Conservation (phyloP, 92 coral and sea anemone species). For the Parazoanthus swiftii region DNA sequence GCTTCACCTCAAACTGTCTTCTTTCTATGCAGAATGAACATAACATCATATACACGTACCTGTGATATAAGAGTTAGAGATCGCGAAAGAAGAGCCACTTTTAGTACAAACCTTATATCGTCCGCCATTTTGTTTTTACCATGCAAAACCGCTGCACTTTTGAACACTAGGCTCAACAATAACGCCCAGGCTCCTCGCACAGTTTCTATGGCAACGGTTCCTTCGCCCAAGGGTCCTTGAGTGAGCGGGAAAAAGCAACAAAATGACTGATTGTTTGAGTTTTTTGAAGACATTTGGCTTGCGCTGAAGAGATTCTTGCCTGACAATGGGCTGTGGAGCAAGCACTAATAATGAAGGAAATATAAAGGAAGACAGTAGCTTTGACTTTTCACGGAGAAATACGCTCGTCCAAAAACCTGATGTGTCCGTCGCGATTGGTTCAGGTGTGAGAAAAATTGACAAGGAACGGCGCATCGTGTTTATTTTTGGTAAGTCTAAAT, state of each 20-base stretch:
- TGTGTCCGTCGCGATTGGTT: conserved; percentile 73
- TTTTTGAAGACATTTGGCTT: background rate
- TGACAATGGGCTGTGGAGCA: conserved; percentile 78
- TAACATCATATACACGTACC: background rate
- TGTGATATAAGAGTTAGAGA: conserved; percentile 25
- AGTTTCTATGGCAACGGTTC: conserved; percentile 42
- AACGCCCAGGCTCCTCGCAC: background rate
- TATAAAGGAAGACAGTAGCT: conserved; percentile 45
- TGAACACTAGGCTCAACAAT: background rate
- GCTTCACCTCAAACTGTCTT: no score
- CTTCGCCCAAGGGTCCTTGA: background rate
- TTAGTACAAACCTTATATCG: conserved; percentile 3
- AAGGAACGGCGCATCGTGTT: conserved; percentile 68
- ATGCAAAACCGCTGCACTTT: conserved; percentile 6
- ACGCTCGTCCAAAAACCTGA: conserved; percentile 73
- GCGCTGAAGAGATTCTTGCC: background rate
- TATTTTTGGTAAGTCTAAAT: conserved; percentile 70
- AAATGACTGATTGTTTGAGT: background rate
- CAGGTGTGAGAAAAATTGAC: conserved; percentile 78
- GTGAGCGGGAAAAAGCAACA: conserved; percentile 3
- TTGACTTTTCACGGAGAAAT: conserved; percentile 81
- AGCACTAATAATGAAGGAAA: conserved; percentile 48
- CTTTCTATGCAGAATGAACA: background rate
- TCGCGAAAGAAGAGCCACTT: conserved; percentile 29
- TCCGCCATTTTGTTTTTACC: conserved; percentile 33